Percentiles rank a stretch among this genome's conserved stretches.
Conservation (phyloP, 2,888 invertebrate species). For the Campoletis raptor region DNA sequence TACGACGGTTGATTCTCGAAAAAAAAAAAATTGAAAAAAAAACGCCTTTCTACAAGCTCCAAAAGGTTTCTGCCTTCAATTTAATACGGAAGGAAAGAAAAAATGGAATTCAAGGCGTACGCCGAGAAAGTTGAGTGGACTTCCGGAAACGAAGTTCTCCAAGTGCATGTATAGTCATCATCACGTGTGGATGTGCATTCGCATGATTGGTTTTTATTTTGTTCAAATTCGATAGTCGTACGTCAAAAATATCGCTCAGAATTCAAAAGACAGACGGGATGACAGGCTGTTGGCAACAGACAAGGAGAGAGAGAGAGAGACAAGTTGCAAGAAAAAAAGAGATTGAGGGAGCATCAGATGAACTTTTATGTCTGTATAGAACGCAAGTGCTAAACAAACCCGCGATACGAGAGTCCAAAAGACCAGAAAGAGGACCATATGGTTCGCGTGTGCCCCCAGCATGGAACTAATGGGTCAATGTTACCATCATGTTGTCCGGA, state of each 20-base stretch:
- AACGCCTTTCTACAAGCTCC: neutral
- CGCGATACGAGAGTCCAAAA: slow-evolving; percentile 38
- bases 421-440: slow-evolving; percentile 73
- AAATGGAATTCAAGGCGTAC: slow-evolving; percentile 24
- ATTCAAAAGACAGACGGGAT: neutral
- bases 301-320: neutral
- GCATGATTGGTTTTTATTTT: slow-evolving; percentile 53
- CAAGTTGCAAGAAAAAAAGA: neutral
- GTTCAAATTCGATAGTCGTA: slow-evolving; percentile 50
- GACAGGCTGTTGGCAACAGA: neutral
- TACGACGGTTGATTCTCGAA: neutral
- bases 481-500: slow-evolving; percentile 68
- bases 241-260: neutral
- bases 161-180: slow-evolving; percentile 40
- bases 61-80: neutral
- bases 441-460: slow-evolving; percentile 81
- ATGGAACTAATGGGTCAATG: slow-evolving; percentile 80
- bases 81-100: neutral
- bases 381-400: slow-evolving; percentile 46
- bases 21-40: neutral
- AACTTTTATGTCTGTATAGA: neutral
- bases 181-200: slow-evolving; percentile 38
- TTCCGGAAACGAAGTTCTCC: slow-evolving; percentile 41
- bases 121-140: slow-evolving; percentile 10
- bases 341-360: neutral